phyloP scores from a whole-genome alignment of 1,140 invertebrate species.

The Nasonia longicornis region DNA sequence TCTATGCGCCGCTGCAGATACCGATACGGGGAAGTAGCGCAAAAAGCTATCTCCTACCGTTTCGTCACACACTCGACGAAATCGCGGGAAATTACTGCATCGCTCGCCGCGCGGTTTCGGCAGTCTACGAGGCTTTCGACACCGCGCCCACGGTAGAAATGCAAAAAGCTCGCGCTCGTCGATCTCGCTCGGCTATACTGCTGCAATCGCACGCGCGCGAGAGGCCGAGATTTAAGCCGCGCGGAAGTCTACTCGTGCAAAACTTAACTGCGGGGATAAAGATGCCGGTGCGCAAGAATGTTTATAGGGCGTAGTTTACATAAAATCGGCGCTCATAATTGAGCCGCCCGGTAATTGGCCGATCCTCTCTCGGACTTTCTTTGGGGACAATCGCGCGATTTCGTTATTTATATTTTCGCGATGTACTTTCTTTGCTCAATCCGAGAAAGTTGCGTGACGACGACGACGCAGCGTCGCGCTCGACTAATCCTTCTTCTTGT shows the following conservation, averaged over 20 bases:
- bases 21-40: neutral
- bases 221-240: conserved; percentile 15
- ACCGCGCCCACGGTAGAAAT: neutral
- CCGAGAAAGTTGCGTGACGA: conserved; percentile 39
- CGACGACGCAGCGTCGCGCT: conserved; percentile 38
- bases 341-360: conserved; percentile 36
- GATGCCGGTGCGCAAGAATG: conserved; percentile 15
- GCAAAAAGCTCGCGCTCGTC: neutral
- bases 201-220: neutral
- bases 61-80: neutral
- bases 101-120: neutral
- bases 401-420: conserved; percentile 46
- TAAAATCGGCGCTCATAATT: conserved; percentile 33
- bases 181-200: neutral
- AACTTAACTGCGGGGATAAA: conserved; percentile 42
- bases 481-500: conserved; percentile 44
- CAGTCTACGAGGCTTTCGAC: neutral
- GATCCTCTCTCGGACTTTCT: conserved; percentile 26
- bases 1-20: neutral
- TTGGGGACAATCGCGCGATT: conserved; percentile 42
- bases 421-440: conserved; percentile 44
- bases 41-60: neutral
- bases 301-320: conserved; percentile 38
- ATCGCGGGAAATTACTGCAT: conserved; percentile 10
- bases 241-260: conserved; percentile 9